These are phyloP conservation scores for Melanostoma mellinum DNA, from an alignment of 2,888 invertebrate genomes.

Conservation along the genomic window DNA sequence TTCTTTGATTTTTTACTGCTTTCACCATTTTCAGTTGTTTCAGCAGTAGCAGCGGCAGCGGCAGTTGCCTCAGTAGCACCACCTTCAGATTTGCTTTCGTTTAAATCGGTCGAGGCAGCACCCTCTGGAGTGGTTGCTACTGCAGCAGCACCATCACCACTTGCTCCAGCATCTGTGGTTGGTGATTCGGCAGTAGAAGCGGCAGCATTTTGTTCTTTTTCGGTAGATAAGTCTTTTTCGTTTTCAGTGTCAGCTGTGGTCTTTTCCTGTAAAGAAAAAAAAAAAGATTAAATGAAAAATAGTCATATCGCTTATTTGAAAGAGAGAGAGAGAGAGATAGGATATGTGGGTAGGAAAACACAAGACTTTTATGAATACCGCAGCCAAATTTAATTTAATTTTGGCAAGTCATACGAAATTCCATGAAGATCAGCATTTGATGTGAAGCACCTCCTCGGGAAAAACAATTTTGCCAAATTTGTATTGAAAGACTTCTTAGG, in stretches of 20 bases:
- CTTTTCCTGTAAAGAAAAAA: conserved; percentile 83
- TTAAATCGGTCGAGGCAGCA: conserved; percentile 81
- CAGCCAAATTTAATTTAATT: too few species aligned
- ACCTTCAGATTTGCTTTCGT: conserved; percentile 83
- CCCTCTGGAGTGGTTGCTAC: conserved; percentile 80
- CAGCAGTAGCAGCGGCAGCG: conserved; percentile 81
- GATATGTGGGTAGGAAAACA: too few species aligned
- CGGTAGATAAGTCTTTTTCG: conserved; percentile 87
- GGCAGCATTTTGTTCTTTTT: conserved; percentile 83
- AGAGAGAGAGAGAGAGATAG: too few species aligned
- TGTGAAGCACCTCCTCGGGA: too few species aligned
- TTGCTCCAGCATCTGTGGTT: conserved; percentile 69
- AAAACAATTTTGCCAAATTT: too few species aligned
- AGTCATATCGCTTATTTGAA: conserved; percentile 5
- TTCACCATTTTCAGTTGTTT: conserved; percentile 80
- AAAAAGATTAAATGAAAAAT: conserved; percentile 28
- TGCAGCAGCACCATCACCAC: conserved; percentile 64
- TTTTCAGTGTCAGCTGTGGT: conserved; percentile 84
- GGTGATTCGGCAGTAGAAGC: conserved; percentile 69
- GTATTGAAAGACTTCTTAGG: too few species aligned
- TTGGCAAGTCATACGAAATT: too few species aligned
- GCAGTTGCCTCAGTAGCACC: conserved; percentile 44
- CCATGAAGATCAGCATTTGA: background rate
- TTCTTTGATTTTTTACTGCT: conserved; percentile 86
- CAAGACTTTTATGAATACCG: too few species aligned